Percentiles rank a stretch among this genome's conserved stretches.
Conservation (phyloP, 2,888 invertebrate species). For the Pterostichus madidus region DNA sequence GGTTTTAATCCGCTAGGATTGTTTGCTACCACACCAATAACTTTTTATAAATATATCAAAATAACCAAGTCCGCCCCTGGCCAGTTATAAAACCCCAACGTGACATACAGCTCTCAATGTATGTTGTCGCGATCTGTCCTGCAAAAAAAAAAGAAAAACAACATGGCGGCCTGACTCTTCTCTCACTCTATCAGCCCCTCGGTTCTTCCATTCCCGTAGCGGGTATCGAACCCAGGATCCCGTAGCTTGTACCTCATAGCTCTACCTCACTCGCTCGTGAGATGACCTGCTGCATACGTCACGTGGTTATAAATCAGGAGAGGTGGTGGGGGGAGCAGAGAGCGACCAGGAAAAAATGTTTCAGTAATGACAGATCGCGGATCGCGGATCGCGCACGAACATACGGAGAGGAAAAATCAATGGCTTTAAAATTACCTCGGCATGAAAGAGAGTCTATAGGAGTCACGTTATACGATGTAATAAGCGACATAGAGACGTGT, state of each 20-base stretch:
- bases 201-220: not conserved
- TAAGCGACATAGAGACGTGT: slow-evolving; percentile 47
- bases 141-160: slow-evolving; percentile 60
- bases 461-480: slow-evolving; percentile 59
- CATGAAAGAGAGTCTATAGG: slow-evolving; percentile 52
- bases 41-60: not conserved
- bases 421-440: slow-evolving; percentile 63
- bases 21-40: too few relatives aligned
- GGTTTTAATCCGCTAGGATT: too few relatives aligned
- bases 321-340: slow-evolving; percentile 8
- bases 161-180: slow-evolving; percentile 40
- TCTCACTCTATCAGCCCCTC: not conserved
- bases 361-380: slow-evolving; percentile 64
- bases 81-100: slow-evolving; percentile 49
- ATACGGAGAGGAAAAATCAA: slow-evolving; percentile 62
- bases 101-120: slow-evolving; percentile 36
- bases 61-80: slow-evolving; percentile 16
- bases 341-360: slow-evolving; percentile 57
- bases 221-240: slow-evolving; percentile 34
- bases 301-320: slow-evolving; percentile 54
- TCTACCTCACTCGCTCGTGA: not conserved
- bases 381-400: slow-evolving; percentile 53
- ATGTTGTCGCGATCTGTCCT: slow-evolving; percentile 50
- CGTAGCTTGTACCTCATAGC: too few relatives aligned
- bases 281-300: not conserved